Percentiles rank a stretch among this genome's conserved stretches.
Evolutionary conservation across 2,113 vertebrate species (phyloP).

Genomic region (Cricetomys ansorgei): DNA sequence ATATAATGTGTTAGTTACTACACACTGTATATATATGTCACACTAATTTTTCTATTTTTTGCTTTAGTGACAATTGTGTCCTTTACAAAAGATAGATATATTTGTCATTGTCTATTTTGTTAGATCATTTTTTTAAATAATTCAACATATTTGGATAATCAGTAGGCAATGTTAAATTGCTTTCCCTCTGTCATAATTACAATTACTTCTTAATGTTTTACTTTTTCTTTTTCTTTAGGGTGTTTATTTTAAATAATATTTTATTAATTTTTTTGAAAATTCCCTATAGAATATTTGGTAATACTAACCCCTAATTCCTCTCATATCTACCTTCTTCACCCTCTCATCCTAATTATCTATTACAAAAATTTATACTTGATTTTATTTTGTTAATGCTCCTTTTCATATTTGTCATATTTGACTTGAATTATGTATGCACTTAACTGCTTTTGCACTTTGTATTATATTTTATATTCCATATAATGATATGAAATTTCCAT

Average conservation of each 20-base stretch:
- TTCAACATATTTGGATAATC: not conserved
- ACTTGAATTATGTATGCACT: not conserved
- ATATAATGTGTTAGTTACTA: slow-evolving; percentile 65
- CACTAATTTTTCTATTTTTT: slow-evolving; percentile 72
- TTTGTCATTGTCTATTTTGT: slow-evolving; percentile 21
- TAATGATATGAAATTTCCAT: not conserved
- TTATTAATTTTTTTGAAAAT: not conserved
- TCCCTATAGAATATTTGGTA: not conserved
- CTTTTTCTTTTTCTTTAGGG: not conserved
- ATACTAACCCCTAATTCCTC: not conserved
- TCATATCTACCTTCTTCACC: not conserved
- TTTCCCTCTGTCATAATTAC: not conserved
- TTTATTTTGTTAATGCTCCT: not conserved
- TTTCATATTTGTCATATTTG: slow-evolving; percentile 15
- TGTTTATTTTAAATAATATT: not conserved
- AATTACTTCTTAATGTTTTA: not conserved
- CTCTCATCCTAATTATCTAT: not conserved
- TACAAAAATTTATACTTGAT: slow-evolving; percentile 6
- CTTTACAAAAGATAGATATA: slow-evolving; percentile 29
- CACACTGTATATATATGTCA: slow-evolving; percentile 69
- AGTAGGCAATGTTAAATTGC: not conserved
- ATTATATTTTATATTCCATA: slow-evolving; percentile 12
- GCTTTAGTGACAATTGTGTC: slow-evolving; percentile 33
- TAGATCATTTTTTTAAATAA: not conserved
- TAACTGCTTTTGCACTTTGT: not conserved